These are phyloP conservation scores for Ictalurus punctatus DNA, from an alignment of 2,113 vertebrate genomes.

Conservation along the genomic window DNA sequence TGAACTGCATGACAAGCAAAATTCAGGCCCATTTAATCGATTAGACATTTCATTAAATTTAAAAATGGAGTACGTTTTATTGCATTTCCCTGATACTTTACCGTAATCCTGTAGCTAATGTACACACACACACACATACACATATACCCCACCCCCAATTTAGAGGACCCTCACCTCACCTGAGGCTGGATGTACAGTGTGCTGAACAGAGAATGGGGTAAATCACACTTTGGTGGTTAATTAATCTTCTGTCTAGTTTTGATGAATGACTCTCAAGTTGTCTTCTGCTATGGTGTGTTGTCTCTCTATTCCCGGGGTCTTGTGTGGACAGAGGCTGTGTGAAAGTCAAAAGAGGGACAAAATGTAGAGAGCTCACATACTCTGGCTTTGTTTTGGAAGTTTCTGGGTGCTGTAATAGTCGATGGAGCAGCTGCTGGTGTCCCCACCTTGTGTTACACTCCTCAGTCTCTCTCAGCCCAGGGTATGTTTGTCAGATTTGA, in stretches of 20 bases:
- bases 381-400: slow-evolving; percentile 70
- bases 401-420: slow-evolving; percentile 55
- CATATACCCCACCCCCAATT: background rate
- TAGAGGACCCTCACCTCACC: slow-evolving; percentile 46
- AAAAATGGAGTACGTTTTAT: background rate
- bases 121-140: background rate
- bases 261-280: slow-evolving; percentile 76
- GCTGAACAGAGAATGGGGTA: slow-evolving; percentile 57
- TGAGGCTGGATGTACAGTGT: slow-evolving; percentile 56
- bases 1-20: slow-evolving; percentile 13
- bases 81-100: background rate
- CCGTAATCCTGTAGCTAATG: slow-evolving; percentile 20
- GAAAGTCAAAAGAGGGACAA: slow-evolving; percentile 71
- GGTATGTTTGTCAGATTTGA: slow-evolving; percentile 71
- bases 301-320: slow-evolving; percentile 46
- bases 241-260: slow-evolving; percentile 80
- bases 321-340: slow-evolving; percentile 68
- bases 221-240: slow-evolving; percentile 64
- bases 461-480: slow-evolving; percentile 38
- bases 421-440: slow-evolving; percentile 2
- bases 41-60: background rate
- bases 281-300: slow-evolving; percentile 72
- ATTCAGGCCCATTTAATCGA: background rate
- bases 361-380: slow-evolving; percentile 55
- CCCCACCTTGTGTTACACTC: background rate